Conservation (phyloP, 2,888 invertebrate genomes). For the Caenorhabditis sp. region DNA sequence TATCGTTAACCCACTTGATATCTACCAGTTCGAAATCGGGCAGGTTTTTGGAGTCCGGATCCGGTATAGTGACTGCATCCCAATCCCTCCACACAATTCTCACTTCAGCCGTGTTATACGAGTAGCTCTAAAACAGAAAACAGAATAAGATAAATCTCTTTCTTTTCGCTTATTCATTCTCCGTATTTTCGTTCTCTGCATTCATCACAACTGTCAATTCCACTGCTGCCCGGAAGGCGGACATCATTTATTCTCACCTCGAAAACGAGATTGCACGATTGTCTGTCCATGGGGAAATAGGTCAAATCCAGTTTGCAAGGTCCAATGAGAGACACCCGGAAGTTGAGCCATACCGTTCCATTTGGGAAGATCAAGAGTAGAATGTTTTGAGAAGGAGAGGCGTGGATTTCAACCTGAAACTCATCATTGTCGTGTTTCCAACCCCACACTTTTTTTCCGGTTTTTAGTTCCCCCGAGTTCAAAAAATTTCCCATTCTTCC, state of each 20-base stretch:
- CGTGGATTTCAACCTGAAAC: conserved; percentile 81
- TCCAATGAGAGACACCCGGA: conserved; percentile 78
- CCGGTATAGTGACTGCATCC: conserved; percentile 83
- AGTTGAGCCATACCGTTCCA: conserved; percentile 82
- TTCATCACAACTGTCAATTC: conserved; percentile 59
- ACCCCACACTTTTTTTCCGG: no score
- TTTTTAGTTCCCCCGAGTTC: background rate
- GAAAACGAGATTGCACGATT: conserved; percentile 82
- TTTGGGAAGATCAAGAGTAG: conserved; percentile 83
- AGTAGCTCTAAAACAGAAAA: conserved; percentile 78
- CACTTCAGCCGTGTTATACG: conserved; percentile 83
- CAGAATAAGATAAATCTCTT: conserved; percentile 22
- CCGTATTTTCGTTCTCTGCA: conserved; percentile 27
- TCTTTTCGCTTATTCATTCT: conserved; percentile 11
- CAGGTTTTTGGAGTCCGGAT: conserved; percentile 80
- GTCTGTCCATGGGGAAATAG: conserved; percentile 83
- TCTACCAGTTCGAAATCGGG: conserved; percentile 82
- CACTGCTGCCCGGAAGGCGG: conserved; percentile 9
- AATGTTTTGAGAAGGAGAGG: conserved; percentile 82
- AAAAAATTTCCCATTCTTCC: background rate
- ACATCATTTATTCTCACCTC: conserved; percentile 74
- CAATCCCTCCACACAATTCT: conserved; percentile 82
- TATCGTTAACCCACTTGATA: conserved; percentile 62
- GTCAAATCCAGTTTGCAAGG: conserved; percentile 82
- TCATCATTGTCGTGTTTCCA: background rate